Evolutionary conservation across 2,888 invertebrate genomes (phyloP), one percentile per base, ranked within the genome.

Genomic region (Morinoia aosen): DNA sequence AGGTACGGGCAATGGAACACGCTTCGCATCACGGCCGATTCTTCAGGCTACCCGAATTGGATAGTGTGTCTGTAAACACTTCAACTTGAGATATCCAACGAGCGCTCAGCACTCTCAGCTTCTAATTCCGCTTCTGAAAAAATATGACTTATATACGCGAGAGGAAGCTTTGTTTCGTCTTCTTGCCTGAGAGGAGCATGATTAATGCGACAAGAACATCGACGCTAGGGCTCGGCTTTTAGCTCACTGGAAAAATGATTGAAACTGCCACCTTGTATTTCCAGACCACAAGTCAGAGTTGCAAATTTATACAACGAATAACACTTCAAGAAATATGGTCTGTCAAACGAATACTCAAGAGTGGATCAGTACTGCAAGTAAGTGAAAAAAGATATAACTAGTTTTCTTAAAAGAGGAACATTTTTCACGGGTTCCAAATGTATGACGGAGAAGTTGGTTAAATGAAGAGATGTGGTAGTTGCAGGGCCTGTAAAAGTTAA

Each of bases 121-220:
- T 76, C 76, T 76, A 76, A 76, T 76, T 33, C 25, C 76, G 76
- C 25, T 76, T 33, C 7, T 33, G 76, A 76, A 76, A 48, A 76
- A 76, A 76, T 76, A 76, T 76, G 76, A 76, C 25, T 14, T 76
- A 76, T 76, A 76, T 8, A 25, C 76, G 25, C 76, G 33, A 16
- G 76, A 33, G 33, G 76, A 25, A 76, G 76, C 33, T 76, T 76
- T 76, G 76, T 76, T 76, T 90, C 39, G 12, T 48, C 39, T 90
- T 48, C 16, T 90, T 90, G 7, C 10, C 19, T 90, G 90, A 16
- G 40, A 90, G 90, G 48, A 90, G 19, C 90, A 40, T 90, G 90
- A 90, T 90, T 90, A 40, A 90, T 90, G 90, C 48, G 90, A 90
- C 90, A 90, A 48, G 48, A 39, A 90, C 40, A 90, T 90, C 90